Conservation (phyloP, 37 sponge, comb jelly and placozoan species). For the Cladorhizidae sp. region DNA sequence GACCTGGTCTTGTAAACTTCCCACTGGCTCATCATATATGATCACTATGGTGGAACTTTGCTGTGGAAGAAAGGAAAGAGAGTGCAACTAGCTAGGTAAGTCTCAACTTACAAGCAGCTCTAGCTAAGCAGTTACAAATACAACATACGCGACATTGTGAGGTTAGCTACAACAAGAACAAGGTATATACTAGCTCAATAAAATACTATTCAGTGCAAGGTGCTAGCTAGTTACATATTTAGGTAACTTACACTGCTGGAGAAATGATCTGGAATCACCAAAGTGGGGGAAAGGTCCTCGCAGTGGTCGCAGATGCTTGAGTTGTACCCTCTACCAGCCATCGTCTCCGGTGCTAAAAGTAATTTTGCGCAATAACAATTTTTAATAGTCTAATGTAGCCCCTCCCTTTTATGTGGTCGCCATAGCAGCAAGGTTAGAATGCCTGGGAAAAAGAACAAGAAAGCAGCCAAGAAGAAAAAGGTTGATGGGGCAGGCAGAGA, state of each 20-base stretch:
- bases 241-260: slow-evolving; percentile 13
- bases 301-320: not conserved
- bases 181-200: too few relatives aligned
- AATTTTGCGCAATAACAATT: not conserved
- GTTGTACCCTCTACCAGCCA: not conserved
- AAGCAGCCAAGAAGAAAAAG: slow-evolving; percentile 23
- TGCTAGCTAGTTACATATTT: too few relatives aligned
- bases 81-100: not conserved
- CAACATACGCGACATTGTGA: too few relatives aligned
- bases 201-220: too few relatives aligned
- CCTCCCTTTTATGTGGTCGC: not conserved
- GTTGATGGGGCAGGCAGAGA: slow-evolving; percentile 3
- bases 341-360: not conserved
- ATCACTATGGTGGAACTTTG: slow-evolving; percentile 23
- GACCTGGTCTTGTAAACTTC: not conserved
- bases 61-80: not conserved
- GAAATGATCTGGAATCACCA: slow-evolving; percentile 26
- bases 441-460: slow-evolving; percentile 50
- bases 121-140: too few relatives aligned
- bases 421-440: slow-evolving; percentile 22
- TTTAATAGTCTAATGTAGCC: not conserved
- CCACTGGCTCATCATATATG: slow-evolving; percentile 19
- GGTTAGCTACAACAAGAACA: too few relatives aligned
- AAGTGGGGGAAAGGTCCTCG: not conserved
- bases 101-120: too few relatives aligned